Evolutionary conservation across 2,797 vertebrate species (phyloP), one percentile per base, ranked within the genome.

Genomic region (Ctenochaetus hawaiiensis): DNA sequence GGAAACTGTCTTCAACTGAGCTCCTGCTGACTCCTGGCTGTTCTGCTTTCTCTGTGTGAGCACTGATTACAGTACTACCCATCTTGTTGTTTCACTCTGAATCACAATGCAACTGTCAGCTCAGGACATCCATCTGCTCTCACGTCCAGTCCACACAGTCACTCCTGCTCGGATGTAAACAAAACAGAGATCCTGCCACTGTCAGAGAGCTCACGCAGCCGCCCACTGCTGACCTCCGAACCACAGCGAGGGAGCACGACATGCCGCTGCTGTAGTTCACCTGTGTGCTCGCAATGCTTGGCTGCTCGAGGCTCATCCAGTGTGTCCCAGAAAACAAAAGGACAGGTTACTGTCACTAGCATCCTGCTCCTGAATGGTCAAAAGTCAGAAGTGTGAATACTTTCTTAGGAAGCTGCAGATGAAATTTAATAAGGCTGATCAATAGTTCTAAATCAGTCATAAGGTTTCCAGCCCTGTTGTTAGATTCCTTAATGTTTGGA

Each of bases 161-260:
- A 77, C 16, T 48, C 37, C 71, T 78, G 37, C 49, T 14, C 8
- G 14, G 5, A 6, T 65, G 78, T 52, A 30, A 73, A 67, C 26
- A 73, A 67, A 81, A 65, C 1, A 67, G 41, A 60, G 18, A 69
- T 43, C 5, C 47, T 75, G 56, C 57, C 56, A 5, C 6, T 17
- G 58, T 76, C 71, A 37, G 39, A 47, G 23, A 72, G 61, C 53
- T 41, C 72, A 74, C 3, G 8, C 67, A 59, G 56, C 56, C 51
- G 41, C 52, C 53, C 51, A 58, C 48, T 75, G 51, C 23, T 78
- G 51, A 85, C 73, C 85, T 90, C 76, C 90, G 74, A 85, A 81
- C 88, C 20, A 34, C 16, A 63, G 16, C 1, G 18, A 58, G 37
- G 23, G 17, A 61, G 37, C 52, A 20, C 23, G 56, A 63, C 51